These are phyloP conservation scores for Thalpophila matura DNA, from an alignment of 2,888 invertebrate genomes.

Conservation along the genomic window DNA sequence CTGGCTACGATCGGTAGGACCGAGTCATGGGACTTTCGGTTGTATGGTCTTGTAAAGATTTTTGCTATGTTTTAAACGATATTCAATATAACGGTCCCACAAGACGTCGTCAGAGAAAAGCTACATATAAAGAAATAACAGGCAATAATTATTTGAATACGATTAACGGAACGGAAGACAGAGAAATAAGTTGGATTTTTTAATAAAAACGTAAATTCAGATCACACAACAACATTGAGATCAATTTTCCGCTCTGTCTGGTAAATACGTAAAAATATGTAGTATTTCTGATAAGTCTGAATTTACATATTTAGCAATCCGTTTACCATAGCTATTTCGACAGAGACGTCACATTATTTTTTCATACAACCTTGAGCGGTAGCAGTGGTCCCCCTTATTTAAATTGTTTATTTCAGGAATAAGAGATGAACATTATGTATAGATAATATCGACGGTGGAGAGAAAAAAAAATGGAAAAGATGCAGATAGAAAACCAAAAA, in stretches of 20 bases:
- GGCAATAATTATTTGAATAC: background rate
- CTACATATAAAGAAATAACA: background rate
- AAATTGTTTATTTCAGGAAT: background rate
- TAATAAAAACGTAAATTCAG: background rate
- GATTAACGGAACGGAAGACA: background rate
- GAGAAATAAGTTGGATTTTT: background rate
- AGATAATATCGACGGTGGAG: background rate
- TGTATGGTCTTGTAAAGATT: conserved; percentile 33
- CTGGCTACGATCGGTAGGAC: conserved; percentile 59
- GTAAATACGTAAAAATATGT: conserved; percentile 29
- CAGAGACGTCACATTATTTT: conserved; percentile 5
- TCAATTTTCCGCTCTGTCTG: conserved; percentile 15
- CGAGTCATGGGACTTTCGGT: conserved; percentile 52
- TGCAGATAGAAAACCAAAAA: too few relatives aligned
- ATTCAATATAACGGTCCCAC: background rate
- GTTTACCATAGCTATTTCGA: conserved; percentile 21
- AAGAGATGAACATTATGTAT: background rate
- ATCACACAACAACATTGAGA: conserved; percentile 17
- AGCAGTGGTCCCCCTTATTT: background rate
- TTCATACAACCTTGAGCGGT: conserved; percentile 9
- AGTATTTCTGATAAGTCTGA: conserved; percentile 5
- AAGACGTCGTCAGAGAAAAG: background rate
- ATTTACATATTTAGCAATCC: conserved; percentile 25
- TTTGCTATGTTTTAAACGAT: conserved; percentile 11
- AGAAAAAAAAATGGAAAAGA: conserved; percentile 2